Evolutionary conservation across 2,113 vertebrate species (phyloP).

Genomic region (Pampusana beccarii): DNA sequence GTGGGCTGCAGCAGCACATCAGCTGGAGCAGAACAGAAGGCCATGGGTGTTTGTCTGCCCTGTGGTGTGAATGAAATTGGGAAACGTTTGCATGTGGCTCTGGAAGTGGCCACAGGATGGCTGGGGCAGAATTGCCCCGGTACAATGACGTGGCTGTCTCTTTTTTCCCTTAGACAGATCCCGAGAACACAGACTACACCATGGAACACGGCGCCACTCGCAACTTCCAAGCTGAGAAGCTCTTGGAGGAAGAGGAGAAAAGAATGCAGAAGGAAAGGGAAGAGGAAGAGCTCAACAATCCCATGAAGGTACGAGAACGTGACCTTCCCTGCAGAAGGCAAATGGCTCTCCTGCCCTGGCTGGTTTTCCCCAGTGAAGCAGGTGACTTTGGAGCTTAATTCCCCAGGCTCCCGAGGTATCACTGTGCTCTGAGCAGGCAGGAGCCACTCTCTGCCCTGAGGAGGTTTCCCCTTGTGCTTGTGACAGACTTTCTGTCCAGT

Average conservation of each 20-base stretch:
- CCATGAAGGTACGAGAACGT: slow-evolving; percentile 86
- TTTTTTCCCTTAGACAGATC: slow-evolving; percentile 83
- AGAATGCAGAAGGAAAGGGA: slow-evolving; percentile 88
- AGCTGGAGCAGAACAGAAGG: neutral
- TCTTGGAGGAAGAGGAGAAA: slow-evolving; percentile 93
- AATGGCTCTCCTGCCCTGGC: neutral
- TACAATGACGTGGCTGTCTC: rapidly evolving
- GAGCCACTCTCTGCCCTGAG: neutral
- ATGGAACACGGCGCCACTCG: slow-evolving; percentile 95
- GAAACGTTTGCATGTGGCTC: rapidly evolving
- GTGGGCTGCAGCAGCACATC: neutral
- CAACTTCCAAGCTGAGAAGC: slow-evolving; percentile 96
- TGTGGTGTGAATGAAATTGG: too few relatives aligned
- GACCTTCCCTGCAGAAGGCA: neutral
- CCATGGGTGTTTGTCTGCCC: neutral
- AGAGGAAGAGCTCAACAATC: slow-evolving; percentile 96
- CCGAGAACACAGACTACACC: slow-evolving; percentile 94
- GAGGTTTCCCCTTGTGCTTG: neutral
- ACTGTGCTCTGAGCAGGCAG: neutral
- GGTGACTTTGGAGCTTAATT: neutral
- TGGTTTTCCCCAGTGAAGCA: neutral
- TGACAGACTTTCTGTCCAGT: neutral
- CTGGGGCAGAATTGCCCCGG: neutral
- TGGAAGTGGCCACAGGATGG: neutral
- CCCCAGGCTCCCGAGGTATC: neutral